Evolutionary conservation across 1,140 invertebrate species (phyloP), one percentile per base, ranked within the genome.

Genomic region (Drosophila dunni): DNA sequence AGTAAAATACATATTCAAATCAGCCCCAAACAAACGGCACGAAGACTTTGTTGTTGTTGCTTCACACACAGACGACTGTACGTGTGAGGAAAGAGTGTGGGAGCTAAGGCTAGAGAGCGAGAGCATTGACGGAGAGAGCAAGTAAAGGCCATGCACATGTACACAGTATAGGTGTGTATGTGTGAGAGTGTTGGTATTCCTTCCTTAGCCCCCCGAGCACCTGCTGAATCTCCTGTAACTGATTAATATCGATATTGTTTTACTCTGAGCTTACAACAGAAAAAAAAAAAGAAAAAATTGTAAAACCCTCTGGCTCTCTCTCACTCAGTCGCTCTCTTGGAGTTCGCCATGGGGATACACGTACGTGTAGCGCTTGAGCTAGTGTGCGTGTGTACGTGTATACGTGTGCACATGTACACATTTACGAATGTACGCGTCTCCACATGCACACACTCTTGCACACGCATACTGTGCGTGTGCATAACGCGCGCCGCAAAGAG

Each of bases 381-480:
- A 40, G 54, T 34, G n/a, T 53, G 34, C 65, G 13, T 79, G 77
- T 46, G 44, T 34, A n/a, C 40, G 20, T 38, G 34, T 9, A 24
- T 69, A 63, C 51, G 40, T 58, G 62, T 40, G 34, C 33, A 42
- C 56, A 11, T 40, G 11, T 20, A 36, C 46, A 46, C 79, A 20
- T 36, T 54, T 62, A 45, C 11, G 44, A 38, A 40, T 44, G 54
- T 15, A 42, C 60, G 72, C 79, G 73, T 58, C 50, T 53, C 45
- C 61, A 65, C 56, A 75, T 63, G 67, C 77, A 78, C 74, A 90
- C 70, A 29, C 24, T 29, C 24, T 29, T 29, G 24, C 24, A 46
- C 24, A 83, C 45, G 48, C 48, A 75, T 57, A 74, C 60, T 84
- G 85, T 89, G 78, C 84, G 84, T 89, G 85, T 89, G 84, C 85